Conservation (phyloP, 1,140 invertebrate species). For the Drosophila sp. region DNA sequence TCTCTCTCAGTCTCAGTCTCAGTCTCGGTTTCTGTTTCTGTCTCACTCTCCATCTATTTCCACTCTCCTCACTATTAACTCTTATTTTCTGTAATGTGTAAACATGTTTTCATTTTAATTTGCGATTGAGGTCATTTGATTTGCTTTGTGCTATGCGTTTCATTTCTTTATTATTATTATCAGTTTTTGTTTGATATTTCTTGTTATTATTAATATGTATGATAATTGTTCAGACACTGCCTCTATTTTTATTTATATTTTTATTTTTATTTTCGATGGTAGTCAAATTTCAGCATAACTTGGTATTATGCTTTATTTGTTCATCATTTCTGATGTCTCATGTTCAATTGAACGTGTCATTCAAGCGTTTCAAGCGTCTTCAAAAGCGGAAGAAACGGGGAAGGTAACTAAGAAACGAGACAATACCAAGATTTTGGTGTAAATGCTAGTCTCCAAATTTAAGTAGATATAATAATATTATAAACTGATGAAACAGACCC, state of each 20-base stretch:
- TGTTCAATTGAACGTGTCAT: slow-evolving; percentile 80
- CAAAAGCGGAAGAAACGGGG: slow-evolving; percentile 9
- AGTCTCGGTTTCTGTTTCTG: slow-evolving; percentile 3
- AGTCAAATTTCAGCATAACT: slow-evolving; percentile 42
- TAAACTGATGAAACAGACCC: slow-evolving; percentile 30
- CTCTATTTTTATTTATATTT: not conserved
- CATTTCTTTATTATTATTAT: slow-evolving; percentile 41
- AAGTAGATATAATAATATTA: slow-evolving; percentile 1
- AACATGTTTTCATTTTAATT: slow-evolving; percentile 67
- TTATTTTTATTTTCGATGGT: not conserved
- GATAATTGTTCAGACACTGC: slow-evolving; percentile 42
- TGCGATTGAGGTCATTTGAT: slow-evolving; percentile 79
- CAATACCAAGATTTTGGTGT: slow-evolving; percentile 12
- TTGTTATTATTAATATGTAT: slow-evolving; percentile 5
- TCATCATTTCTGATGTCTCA: slow-evolving; percentile 52
- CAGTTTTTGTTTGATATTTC: no score
- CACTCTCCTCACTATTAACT: not conserved
- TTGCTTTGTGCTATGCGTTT: slow-evolving; percentile 61
- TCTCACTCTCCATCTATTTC: slow-evolving; percentile 9
- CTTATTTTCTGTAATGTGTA: slow-evolving; percentile 18
- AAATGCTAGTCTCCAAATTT: not conserved
- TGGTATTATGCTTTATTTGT: slow-evolving; percentile 30
- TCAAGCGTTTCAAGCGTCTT: slow-evolving; percentile 74
- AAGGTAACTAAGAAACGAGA: slow-evolving; percentile 28
- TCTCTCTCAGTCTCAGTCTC: not conserved